These are phyloP conservation scores for Atrina japonica DNA, from an alignment of 2,888 invertebrate genomes.

Conservation along the genomic window DNA sequence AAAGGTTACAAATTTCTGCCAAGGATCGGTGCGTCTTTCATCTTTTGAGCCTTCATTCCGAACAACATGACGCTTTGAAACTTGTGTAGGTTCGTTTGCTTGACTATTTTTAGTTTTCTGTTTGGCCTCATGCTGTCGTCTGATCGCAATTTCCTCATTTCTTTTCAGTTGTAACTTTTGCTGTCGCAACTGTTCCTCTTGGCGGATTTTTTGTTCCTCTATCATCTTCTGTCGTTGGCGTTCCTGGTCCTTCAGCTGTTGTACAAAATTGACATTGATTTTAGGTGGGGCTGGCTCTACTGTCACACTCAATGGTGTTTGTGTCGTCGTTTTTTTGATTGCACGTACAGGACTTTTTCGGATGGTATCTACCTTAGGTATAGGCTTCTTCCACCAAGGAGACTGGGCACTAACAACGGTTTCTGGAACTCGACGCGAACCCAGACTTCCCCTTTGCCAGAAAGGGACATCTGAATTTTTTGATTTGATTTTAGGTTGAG, in stretches of 20 bases:
- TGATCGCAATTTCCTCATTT: constrained; percentile 27
- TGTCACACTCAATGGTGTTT: background rate
- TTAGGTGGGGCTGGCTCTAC: background rate
- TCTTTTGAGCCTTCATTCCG: too few species aligned
- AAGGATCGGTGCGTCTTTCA: background rate
- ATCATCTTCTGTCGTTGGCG: constrained; percentile 9
- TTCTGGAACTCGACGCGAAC: constrained; percentile 8
- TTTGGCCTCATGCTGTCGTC: constrained; percentile 18
- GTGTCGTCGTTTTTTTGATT: constrained; percentile 6
- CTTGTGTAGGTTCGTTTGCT: background rate
- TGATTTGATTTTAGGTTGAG: constrained; percentile 6
- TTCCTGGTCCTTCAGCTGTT: constrained; percentile 10
- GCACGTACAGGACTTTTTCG: background rate
- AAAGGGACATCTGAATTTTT: constrained; percentile 14
- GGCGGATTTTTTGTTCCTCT: constrained; percentile 29
- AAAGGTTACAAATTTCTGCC: background rate
- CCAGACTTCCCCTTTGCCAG: constrained; percentile 11
- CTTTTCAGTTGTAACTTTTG: constrained; percentile 24
- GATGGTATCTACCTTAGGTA: constrained; percentile 10
- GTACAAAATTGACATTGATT: constrained; percentile 4
- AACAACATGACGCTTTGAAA: too few species aligned
- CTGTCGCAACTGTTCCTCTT: constrained; percentile 17
- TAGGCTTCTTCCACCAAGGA: constrained; percentile 24
- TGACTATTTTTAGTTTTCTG: background rate
- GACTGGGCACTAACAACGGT: background rate